Conservation (phyloP, 2,797 vertebrate genomes). For the Periophthalmus magnuspinnatus region DNA sequence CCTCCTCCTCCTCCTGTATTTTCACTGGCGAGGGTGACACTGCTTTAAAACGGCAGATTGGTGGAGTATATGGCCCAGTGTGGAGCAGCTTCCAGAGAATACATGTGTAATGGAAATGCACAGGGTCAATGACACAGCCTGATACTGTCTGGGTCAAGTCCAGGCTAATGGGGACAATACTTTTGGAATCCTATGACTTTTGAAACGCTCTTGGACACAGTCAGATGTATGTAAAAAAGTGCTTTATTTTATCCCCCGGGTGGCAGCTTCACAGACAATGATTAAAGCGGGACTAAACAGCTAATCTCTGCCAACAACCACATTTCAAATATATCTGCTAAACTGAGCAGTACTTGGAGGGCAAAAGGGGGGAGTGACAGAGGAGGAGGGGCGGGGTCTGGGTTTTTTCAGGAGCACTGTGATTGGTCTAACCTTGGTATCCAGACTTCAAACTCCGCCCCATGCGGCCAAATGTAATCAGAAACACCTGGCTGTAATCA, state of each 20-base stretch:
- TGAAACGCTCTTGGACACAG: too few species aligned
- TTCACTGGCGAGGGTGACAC: constrained; percentile 48
- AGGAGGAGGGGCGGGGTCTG: too few species aligned
- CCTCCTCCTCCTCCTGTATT: constrained; percentile 50
- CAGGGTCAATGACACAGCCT: constrained; percentile 44
- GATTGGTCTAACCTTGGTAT: too few species aligned
- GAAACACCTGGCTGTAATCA: too few species aligned
- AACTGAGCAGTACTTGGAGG: too few species aligned
- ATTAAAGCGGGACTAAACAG: neutral
- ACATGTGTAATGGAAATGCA: constrained; percentile 60
- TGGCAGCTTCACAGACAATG: neutral
- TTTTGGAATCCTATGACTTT: too few species aligned
- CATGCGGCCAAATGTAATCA: too few species aligned
- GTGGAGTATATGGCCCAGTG: constrained; percentile 53
- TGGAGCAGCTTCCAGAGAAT: constrained; percentile 60
- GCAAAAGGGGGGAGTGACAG: too few species aligned
- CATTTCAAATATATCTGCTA: too few species aligned
- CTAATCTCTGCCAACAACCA: too few species aligned
- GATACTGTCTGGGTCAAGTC: neutral
- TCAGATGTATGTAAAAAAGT: neutral
- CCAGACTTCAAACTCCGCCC: too few species aligned
- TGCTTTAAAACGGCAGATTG: constrained; percentile 38
- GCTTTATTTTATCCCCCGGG: neutral
- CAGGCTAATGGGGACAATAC: neutral
- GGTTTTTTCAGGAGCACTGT: too few species aligned